Base-by-base conservation (phyloP, 1,140 invertebrate species). In the Tetragnatha versicolor region DNA sequence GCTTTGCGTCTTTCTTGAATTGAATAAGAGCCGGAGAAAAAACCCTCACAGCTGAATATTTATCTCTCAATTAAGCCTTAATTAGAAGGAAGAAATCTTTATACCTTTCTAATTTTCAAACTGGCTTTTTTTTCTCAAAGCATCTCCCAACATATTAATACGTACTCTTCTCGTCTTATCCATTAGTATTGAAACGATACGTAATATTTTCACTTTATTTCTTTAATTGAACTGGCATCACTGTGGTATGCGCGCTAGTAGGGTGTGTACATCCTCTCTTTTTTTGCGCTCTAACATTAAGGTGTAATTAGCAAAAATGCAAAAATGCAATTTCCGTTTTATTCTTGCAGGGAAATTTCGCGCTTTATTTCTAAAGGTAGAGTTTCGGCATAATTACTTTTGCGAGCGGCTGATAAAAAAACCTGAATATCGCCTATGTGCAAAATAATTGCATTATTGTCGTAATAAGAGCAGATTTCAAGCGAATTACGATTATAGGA, bases 61-160 rank as follows among this genome's bases (percentile, higher is more conserved):
- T 77, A 77, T 77, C 61, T 66, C 73, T 77, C 73, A 77, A 77
- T 77, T 77, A 77, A 77, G 73, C 25, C 73, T 77, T 77, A 77
- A 77, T 77, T 77, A 77, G 73, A 39, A 77, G 60, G 73, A 65
- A 77, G 58, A 53, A 77, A 77, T 53, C 61, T 77, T 61, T 65
- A 65, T 77, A 33, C 73, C 60, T 77, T 77, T 77, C 73, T 77
- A 77, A 77, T 77, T 75, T 66, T 61, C 29, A 66, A 77, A 65
- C 60, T 31, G n/a, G 10, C 31, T 77, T 66, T 66, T 77, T 66
- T 66, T 65, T 66, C 68, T 72, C 55, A 65, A 77, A 65, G 60
- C 73, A 65, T 66, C 58, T 77, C 49, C 35, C 20, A 63, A 66
- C 58, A 49, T 77, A 77, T 77, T 77, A 77, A 77, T 77, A 77